Evolutionary conservation across 2,797 vertebrate species (phyloP).

Genomic region (Synaphobranchus kaupii): DNA sequence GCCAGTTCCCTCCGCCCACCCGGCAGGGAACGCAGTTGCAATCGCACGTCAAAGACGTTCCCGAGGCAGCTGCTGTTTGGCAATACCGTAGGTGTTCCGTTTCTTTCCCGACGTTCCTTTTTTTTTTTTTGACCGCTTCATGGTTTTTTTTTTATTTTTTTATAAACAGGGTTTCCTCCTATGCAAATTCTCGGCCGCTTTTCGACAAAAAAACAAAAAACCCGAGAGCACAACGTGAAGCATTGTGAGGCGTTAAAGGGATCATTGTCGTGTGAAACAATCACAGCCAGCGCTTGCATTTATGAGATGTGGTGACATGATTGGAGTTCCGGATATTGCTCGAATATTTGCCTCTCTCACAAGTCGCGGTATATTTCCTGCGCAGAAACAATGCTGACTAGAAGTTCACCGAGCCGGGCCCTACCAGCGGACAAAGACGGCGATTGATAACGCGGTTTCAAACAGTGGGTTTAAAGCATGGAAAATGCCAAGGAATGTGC

Average conservation of each 20-base stretch:
- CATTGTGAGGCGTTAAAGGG: background rate
- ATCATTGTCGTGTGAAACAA: background rate
- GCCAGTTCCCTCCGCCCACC: background rate
- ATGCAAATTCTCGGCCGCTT: background rate
- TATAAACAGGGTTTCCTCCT: background rate
- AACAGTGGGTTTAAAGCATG: background rate
- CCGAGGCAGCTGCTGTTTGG: conserved; percentile 4
- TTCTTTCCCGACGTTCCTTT: too few relatives aligned
- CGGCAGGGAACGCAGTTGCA: conserved; percentile 5
- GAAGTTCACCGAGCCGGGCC: background rate
- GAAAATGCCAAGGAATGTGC: background rate
- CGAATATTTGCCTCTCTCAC: background rate
- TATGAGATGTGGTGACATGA: background rate
- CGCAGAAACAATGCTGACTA: background rate
- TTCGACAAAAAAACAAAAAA: background rate
- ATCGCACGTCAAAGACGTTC: background rate
- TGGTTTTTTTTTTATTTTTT: background rate
- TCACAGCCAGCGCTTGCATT: background rate
- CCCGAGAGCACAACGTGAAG: background rate
- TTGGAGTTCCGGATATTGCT: background rate
- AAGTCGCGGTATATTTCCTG: background rate
- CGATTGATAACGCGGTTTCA: background rate
- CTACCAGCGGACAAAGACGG: background rate
- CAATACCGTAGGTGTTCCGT: background rate
- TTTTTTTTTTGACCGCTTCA: background rate